Base-by-base conservation (phyloP, 2,888 invertebrate species). In the Fragum fragum region DNA sequence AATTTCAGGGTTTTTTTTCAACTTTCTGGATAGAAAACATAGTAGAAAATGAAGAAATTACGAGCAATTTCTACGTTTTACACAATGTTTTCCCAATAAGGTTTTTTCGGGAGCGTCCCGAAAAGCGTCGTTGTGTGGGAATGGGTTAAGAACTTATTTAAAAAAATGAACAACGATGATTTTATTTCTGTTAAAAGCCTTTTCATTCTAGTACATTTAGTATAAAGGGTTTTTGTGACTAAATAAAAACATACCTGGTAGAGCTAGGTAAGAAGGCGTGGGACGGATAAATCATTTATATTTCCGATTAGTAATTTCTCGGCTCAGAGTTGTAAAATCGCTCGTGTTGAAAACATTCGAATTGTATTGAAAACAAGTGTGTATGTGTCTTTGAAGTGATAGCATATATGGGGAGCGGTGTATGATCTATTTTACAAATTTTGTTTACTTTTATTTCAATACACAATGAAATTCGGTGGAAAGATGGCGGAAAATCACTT, bases 401-500 rank as follows among this genome's bases (percentile, higher is more conserved):
- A 47, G 47, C 47, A 47, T 47, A 47, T 47, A 47, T 5, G 47
- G 3, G n/a, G 18, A n/a, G 47, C n/a, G 5, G 3, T 47, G 16
- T 47, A n/a, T 47, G 47, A 47, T 47, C 47, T 47, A 9, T 47
- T 18, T 9, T 9, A 47, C 18, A 47, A 32, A 32, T 28, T n/a
- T 61, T 32, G 29, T 18, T 6, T 61, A 9, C 61, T 61, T 61
- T 18, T n/a, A 32, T 16, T 66, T 39, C 9, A 39, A 42, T 42
- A 39, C 66, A 66, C 66, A 32, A 66, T 66, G 66, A 66, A 66
- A 66, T 66, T 66, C 66, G 66, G 36, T 11, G 42, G 42, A 16
- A 66, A 42, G 39, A 66, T 66, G 66, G 66, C 66, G 42, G 66
- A 66, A 39, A 66, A 42, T 21, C 36, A 29, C 16, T 6, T 14